Base-by-base conservation (phyloP, 2,888 invertebrate genomes). In the Stenodera caucasica region DNA sequence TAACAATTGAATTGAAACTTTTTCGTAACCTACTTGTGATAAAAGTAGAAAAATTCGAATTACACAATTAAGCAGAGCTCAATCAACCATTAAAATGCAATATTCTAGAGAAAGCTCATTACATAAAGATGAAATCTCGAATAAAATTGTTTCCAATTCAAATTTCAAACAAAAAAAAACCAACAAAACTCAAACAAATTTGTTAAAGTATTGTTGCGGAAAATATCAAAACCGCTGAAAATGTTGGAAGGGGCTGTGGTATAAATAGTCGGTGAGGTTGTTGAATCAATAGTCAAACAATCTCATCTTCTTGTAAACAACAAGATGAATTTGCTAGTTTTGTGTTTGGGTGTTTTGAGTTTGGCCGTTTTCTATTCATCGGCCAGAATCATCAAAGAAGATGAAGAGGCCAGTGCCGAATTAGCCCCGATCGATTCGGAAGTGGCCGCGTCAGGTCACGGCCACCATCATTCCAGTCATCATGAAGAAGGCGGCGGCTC, bases 401-500 rank as follows among this genome's bases (percentile, higher is more conserved):
- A 77, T 49, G 76, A 78, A 11, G 66, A 59, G 7, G 49, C 57
- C 21, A 67, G 61, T 40, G 68, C 64, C 7, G 70, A 57, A 37
- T 53, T 61, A 54, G 62, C 58, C 18, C 35, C 61, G n/a, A 50
- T 62, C 51, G 86, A 85, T 70, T 80, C 81, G 66, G 80, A 80
- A 11, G 79, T 82, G n/a, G 85, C 84, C 4, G 84, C 67, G 14
- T 70, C 69, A 0, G 66, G 67, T 40, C 69, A 72, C 45, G 83
- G 82, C 69, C 82, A 83, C 68, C 81, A 82, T 58, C 81, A 84
- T 53, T 61, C 66, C 18, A 71, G 70, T 62, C 83, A 84, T 69
- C 85, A 86, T 70, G 88, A 88, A 75, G 82, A 83, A 57, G 89
- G 88, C 15, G 89, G 88, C n/a, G 90, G 90, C 0, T 84, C 87